Evolutionary conservation across 2,888 invertebrate species (phyloP).

Genomic region (Glaucopsyche alexis): DNA sequence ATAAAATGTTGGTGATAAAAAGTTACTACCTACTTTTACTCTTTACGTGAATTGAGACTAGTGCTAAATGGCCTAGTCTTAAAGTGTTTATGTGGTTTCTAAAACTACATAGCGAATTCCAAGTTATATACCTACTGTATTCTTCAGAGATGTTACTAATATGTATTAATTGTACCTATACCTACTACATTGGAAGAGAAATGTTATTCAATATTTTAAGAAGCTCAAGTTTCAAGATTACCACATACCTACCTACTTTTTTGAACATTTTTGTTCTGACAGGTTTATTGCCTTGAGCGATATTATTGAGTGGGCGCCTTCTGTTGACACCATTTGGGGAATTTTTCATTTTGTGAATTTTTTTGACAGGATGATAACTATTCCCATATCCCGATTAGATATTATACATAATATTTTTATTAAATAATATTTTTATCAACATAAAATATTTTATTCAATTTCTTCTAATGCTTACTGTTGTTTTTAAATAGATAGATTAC

Average conservation of each 20-base stretch:
- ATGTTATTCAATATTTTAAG: background rate
- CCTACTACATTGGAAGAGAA: background rate
- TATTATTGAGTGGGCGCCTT: background rate
- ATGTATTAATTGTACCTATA: background rate
- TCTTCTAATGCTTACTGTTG: too few relatives aligned
- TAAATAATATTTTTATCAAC: too few relatives aligned
- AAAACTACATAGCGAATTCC: too few relatives aligned
- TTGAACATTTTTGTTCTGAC: background rate
- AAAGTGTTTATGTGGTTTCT: background rate
- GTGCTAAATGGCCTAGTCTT: background rate
- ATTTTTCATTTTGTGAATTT: background rate
- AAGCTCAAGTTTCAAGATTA: background rate
- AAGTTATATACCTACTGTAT: background rate
- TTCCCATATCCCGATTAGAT: background rate
- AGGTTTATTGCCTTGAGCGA: background rate
- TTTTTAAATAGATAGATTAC: too few relatives aligned
- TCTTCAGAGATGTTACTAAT: background rate
- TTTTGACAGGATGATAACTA: background rate
- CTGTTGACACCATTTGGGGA: background rate
- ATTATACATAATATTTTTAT: too few relatives aligned
- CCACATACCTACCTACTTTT: background rate
- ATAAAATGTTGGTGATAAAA: too few relatives aligned
- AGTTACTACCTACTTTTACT: too few relatives aligned
- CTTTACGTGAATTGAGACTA: too few relatives aligned
- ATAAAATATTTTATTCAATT: too few relatives aligned